These are phyloP conservation scores for Phalacrocorax pelagicus DNA, from an alignment of 2,113 vertebrate species.

Conservation along the genomic window DNA sequence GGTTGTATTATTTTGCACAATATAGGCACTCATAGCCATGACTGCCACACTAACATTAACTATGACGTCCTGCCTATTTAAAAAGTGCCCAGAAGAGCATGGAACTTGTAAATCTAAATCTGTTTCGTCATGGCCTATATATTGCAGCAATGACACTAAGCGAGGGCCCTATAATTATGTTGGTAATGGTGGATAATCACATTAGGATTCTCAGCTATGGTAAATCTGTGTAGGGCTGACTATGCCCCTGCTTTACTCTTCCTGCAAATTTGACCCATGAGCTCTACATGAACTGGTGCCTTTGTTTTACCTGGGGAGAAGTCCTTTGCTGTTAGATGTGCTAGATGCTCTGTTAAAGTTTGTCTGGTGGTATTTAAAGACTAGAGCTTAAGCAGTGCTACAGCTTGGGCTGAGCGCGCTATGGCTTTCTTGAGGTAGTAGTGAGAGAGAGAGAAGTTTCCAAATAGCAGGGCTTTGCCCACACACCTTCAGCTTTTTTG, in stretches of 20 bases:
- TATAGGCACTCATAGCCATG: neutral
- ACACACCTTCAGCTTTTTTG: neutral
- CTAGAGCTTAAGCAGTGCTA: neutral
- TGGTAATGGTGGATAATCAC: conserved; percentile 40
- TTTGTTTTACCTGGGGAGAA: neutral
- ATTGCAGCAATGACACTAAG: neutral
- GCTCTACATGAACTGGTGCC: neutral
- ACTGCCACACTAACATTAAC: neutral
- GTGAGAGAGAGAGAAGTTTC: neutral
- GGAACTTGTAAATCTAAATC: conserved; percentile 49
- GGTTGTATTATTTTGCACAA: neutral
- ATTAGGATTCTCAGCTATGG: neutral
- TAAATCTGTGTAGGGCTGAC: neutral
- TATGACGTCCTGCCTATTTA: neutral
- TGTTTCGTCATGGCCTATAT: conserved; percentile 48
- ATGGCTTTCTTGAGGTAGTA: neutral
- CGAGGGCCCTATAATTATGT: neutral
- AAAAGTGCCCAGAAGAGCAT: neutral
- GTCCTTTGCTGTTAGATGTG: neutral
- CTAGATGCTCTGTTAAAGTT: neutral
- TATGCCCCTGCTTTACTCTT: neutral
- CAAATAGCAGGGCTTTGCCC: neutral
- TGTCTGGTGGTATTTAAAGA: neutral
- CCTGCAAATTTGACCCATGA: neutral
- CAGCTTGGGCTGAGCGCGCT: neutral